phyloP scores from a whole-genome alignment of 2,113 vertebrate species.

The Saguinus midas region DNA sequence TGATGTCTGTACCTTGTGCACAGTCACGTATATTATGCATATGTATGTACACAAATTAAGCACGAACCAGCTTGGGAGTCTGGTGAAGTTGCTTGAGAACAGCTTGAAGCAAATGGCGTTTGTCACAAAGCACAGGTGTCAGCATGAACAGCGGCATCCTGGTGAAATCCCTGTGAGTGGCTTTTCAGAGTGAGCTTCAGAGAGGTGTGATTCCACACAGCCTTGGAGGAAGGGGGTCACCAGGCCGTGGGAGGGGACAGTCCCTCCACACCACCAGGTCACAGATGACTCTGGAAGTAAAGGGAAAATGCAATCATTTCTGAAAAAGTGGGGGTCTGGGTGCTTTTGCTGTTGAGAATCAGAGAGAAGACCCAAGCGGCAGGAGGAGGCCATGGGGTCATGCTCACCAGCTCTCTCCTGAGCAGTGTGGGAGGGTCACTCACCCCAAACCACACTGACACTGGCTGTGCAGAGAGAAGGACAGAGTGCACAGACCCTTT shows the following conservation, averaged over 20 bases:
- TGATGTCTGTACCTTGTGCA: background rate
- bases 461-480: background rate
- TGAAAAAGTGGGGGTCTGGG: background rate
- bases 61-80: conserved; percentile 59
- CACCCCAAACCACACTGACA: background rate
- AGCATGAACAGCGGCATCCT: background rate
- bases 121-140: conserved; percentile 56
- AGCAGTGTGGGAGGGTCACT: background rate
- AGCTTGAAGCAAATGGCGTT: background rate
- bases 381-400: background rate
- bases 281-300: background rate
- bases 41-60: conserved; percentile 51
- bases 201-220: too few species aligned
- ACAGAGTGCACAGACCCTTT: too few species aligned
- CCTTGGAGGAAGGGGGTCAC: background rate
- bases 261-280: too few species aligned
- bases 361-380: background rate
- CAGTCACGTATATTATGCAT: background rate
- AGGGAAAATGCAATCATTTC: background rate
- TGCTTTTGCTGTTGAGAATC: too few species aligned
- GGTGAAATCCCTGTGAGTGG: background rate
- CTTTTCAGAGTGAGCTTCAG: background rate
- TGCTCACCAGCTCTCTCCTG: fast-evolving
- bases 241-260: background rate
- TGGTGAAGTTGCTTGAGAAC: conserved; percentile 46